Evolutionary conservation across 2,888 invertebrate species (phyloP), one percentile per base, ranked within the genome.

Genomic region (Leptura quadrifasciata): DNA sequence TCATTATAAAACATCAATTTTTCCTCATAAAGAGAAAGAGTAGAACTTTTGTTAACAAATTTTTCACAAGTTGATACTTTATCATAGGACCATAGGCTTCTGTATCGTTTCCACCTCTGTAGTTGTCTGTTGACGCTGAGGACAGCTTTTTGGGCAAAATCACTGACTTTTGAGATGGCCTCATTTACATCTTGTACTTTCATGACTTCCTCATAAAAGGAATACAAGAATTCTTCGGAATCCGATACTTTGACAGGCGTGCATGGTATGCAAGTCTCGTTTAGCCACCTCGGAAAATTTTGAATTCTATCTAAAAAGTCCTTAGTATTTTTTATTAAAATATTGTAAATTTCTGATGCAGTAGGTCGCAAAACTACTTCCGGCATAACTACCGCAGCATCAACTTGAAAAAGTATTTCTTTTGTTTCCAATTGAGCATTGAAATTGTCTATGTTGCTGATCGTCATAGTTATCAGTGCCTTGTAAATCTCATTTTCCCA

Each of bases 261-360:
- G 76, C 95, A 95, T 54, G 93, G 92, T 0, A 95, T 86, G 84
- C 97, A 97, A 0, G 95, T 95, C 12, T 93, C 93, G 82, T 93
- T 91, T 94, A 96, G 95, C 97, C 97, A 98, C 9, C 97, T 93
- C 0, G 94, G 92, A 85, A 97, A 95, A 0, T 91, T 88, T 83
- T 94, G 95, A 6, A 96, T 87, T 76, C 94, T 93, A 78, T 94
- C 94, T 1, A 97, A 89, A 84, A 95, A 94, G 87, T 96, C 95
- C 83, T 94, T 93, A 17, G 95, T 91, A 81, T 94, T 93, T 81
- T 93, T 93, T 15, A 95, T 90, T 17, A 96, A 92, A 31, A 95
- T 93, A 79, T 94, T 95, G 86, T 94, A 94, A 47, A 96, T 92
- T 86, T 97, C 96, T 5, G 92, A 90, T 0, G 94, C 91, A 0